Evolutionary conservation across 2,113 vertebrate genomes (phyloP), one percentile per base, ranked within the genome.

Genomic region (Pituophis catenifer): DNA sequence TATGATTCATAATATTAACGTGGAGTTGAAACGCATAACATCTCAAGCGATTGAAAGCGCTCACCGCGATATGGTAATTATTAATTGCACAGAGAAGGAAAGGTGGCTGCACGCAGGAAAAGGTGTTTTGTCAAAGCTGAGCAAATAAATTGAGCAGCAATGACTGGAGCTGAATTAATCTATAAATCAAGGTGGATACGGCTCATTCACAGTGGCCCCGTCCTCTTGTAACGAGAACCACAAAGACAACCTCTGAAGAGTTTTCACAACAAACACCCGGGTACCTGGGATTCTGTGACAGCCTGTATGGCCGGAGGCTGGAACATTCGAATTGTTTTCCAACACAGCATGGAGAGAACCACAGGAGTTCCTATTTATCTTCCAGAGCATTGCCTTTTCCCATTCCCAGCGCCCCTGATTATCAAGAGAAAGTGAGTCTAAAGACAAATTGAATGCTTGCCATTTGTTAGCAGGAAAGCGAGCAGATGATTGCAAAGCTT

Each of bases 371-470:
- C n/a, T 53, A 19, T 53, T 29, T 13, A 48, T 58, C 33, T 86
- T 93, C 70, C 21, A 86, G 26, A 8, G 5, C 17, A 8, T 9
- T 81, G 75, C 75, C 8, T 12, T 93, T 59, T 52, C 33, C 54
- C 54, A 53, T 86, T 86, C 85, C 12, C 0, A 57, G 5, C 3
- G 26, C 38, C 54, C 85, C 12, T 86, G 70, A 90, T 75, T 93
- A 59, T 55, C 44, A 59, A 52, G 75, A 89, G 53, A 81, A 93
- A 89, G 53, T 53, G 15, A 26, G 53, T 48, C 88, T 58, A 44
- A 62, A 86, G 54, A 57, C 53, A 89, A 86, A 93, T 54, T n/a
- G 88, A 93, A 93, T 50, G 52, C 92, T 92, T 92, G 53, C 91
- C 44, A 89, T 92, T 88, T 92, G 33, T 88, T 81, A 88, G 50